Evolutionary conservation across 2,888 invertebrate species (phyloP), one percentile per base, ranked within the genome.

Genomic region (Caenorhabditis macrosperma): DNA sequence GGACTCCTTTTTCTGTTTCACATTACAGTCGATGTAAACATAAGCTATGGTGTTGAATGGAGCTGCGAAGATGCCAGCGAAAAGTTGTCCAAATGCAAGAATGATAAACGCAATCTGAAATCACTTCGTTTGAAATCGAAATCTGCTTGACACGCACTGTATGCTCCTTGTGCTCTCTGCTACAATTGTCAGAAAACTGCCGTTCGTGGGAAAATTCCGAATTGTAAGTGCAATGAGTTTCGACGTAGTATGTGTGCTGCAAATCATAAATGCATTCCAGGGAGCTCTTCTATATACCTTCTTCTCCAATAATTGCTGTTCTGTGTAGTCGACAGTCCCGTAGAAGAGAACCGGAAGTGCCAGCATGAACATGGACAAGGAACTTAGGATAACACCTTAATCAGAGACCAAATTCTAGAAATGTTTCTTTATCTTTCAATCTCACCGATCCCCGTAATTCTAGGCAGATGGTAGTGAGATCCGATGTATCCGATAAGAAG

Each of bases 21-120:
- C 85, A 76, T 88, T 88, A 15, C 84, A 83, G 66, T 88, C 88
- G 48, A 88, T 86, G 66, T 87, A 88, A 15, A 87, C 83, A 55
- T 83, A 83, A 10, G 88, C 86, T 9, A 88, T 69, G 1, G 88
- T 88, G 67, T 88, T 88, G 80, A 88, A 88, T 1, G 88, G 88
- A 22, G 88, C 87, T 0, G 87, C 84, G 54, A 80, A 84, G 9
- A 86, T 72, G 10, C 87, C 87, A 24, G 87, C 86, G 24, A 86
- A 69, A 0, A 87, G 33, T 59, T 87, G 87, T 9, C 85, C 85
- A 17, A 86, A 46, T 0, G 81, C 77, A 28, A 87, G 64, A 7
- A 87, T 66, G 7, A 82, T 78, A 44, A 85, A 86, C 0, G 86
- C 87, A 7, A 68, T 77, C 85, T 85, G 75, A 67, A 81, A 55